Conservation (phyloP, 64 coral and sea anemone species). For the Acropora tenuis region DNA sequence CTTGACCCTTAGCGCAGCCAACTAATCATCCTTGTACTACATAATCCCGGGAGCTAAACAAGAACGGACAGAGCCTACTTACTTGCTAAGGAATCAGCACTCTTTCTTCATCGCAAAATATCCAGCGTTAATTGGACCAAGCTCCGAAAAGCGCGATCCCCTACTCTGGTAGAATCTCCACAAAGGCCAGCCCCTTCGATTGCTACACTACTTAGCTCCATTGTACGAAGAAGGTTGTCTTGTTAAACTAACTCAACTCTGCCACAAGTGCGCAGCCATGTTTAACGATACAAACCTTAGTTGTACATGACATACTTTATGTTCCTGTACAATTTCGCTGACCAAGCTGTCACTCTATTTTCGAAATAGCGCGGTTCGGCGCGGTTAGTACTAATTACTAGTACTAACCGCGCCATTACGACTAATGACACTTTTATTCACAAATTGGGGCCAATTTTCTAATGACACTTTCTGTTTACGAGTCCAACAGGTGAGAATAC, state of each 20-base stretch:
- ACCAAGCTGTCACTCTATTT: neutral
- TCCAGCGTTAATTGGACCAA: slow-evolving; percentile 76
- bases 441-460: too few species aligned
- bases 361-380: too few species aligned
- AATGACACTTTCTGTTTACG: too few species aligned
- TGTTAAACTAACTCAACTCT: neutral
- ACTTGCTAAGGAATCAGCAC: slow-evolving; percentile 55
- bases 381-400: too few species aligned
- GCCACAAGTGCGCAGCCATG: neutral
- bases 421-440: too few species aligned
- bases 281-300: neutral
- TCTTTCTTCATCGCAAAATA: slow-evolving; percentile 75
- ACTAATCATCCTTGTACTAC: neutral
- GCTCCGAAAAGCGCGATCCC: slow-evolving; percentile 38
- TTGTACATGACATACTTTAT: neutral
- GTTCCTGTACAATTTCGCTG: neutral
- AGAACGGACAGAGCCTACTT: neutral
- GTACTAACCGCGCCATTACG: too few species aligned
- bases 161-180: slow-evolving; percentile 74
- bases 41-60: neutral
- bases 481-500: too few species aligned
- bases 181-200: slow-evolving; percentile 80
- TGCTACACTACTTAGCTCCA: slow-evolving; percentile 81
- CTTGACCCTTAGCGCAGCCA: too few species aligned
- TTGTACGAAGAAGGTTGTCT: slow-evolving; percentile 7